Evolutionary conservation across 2,888 invertebrate genomes (phyloP).

Genomic region (Stenurella melanura): DNA sequence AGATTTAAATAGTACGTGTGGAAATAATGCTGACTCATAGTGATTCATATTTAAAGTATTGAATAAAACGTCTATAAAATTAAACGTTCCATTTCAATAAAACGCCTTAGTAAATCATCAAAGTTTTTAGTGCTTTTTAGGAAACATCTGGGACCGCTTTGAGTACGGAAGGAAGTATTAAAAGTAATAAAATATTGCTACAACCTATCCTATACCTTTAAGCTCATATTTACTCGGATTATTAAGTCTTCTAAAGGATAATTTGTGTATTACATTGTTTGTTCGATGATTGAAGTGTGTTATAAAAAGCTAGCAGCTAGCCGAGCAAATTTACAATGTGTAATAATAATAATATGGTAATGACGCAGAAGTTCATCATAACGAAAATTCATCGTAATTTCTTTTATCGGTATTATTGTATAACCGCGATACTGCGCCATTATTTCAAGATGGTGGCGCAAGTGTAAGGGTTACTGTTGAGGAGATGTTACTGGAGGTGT

Average conservation of each 20-base stretch:
- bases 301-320: not conserved
- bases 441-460: no score
- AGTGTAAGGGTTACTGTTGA: no score
- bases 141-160: constrained; percentile 5
- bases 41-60: not conserved
- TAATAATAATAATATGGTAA: not conserved
- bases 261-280: not conserved
- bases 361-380: no score
- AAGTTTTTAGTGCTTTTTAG: constrained; percentile 3
- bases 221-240: not conserved
- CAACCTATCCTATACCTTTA: not conserved
- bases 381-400: no score
- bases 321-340: not conserved
- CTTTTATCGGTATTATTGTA: no score
- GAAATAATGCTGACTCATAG: not conserved
- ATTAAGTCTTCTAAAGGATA: not conserved
- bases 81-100: constrained; percentile 9
- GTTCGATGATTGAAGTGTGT: not conserved
- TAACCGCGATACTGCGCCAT: no score
- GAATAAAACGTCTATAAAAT: not conserved
- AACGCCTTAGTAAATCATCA: not conserved
- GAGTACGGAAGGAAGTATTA: constrained; percentile 19
- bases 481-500: no score
- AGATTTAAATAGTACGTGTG: not conserved
- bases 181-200: constrained; percentile 16